A percentile compares a stretch with the other conserved stretches of the same genome.
These are phyloP conservation scores for Alectoris magna DNA, from an alignment of 2,797 vertebrate genomes.

Conservation along the genomic window DNA sequence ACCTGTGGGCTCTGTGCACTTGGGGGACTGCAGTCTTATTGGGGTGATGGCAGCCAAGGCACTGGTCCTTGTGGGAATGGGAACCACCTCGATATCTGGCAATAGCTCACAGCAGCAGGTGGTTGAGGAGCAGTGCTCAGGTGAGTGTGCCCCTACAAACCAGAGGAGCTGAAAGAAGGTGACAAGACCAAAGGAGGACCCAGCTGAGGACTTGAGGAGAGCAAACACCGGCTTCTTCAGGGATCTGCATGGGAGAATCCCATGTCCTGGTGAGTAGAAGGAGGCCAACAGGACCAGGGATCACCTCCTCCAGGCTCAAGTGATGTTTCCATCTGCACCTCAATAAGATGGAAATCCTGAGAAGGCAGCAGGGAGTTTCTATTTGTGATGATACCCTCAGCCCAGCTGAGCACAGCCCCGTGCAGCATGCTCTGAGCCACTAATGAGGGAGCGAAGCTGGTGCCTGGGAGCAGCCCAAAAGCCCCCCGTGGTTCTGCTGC, in stretches of 20 bases:
- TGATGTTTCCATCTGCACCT: no score
- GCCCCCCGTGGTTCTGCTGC: neutral
- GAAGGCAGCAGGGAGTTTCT: neutral
- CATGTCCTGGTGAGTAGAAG: neutral
- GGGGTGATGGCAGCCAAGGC: neutral
- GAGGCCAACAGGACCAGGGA: neutral
- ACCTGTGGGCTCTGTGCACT: neutral
- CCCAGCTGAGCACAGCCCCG: neutral
- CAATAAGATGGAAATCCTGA: accelerated
- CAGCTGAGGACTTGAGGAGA: neutral
- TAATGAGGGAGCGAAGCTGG: constrained; percentile 24
- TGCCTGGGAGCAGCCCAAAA: neutral
- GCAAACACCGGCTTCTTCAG: neutral
- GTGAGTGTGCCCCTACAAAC: neutral
- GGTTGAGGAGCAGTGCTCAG: neutral
- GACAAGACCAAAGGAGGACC: neutral
- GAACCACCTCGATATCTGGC: neutral
- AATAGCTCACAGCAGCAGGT: no score
- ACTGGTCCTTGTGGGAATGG: neutral
- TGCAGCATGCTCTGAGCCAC: accelerated
- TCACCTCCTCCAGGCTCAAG: neutral
- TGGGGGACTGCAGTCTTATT: neutral
- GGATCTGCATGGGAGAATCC: neutral
- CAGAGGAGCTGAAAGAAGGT: neutral
- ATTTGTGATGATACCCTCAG: accelerated